Evolutionary conservation across 2,888 invertebrate species (phyloP).

Genomic region (Hypolimnas misippus): DNA sequence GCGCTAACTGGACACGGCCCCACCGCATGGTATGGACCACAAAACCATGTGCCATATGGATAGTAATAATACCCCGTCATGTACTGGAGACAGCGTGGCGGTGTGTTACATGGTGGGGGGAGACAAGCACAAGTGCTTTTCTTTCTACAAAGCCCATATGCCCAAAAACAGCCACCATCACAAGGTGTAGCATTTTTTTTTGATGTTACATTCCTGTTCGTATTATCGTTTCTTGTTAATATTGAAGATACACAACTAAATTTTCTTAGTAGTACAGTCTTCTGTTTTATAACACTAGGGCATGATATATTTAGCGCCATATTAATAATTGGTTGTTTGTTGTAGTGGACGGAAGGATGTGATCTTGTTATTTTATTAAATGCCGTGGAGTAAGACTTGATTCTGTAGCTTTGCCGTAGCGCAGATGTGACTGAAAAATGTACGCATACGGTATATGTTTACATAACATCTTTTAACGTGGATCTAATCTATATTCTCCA

Average conservation of each 20-base stretch:
- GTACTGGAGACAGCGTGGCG: slow-evolving; percentile 62
- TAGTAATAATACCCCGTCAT: slow-evolving; percentile 75
- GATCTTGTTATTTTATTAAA: slow-evolving; percentile 49
- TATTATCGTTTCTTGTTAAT: background rate
- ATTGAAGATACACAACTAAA: slow-evolving; percentile 41
- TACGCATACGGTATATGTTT: slow-evolving; percentile 62
- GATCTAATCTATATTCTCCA: too few relatives aligned
- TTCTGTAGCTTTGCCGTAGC: slow-evolving; percentile 56
- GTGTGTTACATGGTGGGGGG: slow-evolving; percentile 63
- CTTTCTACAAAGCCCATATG: slow-evolving; percentile 17
- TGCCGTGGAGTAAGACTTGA: slow-evolving; percentile 47
- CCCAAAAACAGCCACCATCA: background rate
- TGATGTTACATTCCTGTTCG: background rate
- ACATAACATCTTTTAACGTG: too few relatives aligned
- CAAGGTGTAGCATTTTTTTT: background rate
- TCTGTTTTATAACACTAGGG: background rate
- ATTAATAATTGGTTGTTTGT: background rate
- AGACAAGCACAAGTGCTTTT: slow-evolving; percentile 46
- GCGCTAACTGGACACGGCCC: slow-evolving; percentile 31
- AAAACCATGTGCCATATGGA: slow-evolving; percentile 72
- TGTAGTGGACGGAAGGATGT: slow-evolving; percentile 40
- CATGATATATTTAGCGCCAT: background rate
- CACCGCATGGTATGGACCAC: slow-evolving; percentile 68
- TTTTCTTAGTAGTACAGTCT: background rate
- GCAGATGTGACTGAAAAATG: slow-evolving; percentile 69